Evolutionary conservation across 2,888 invertebrate species (phyloP).

Genomic region (Eucriotettix oculatus): DNA sequence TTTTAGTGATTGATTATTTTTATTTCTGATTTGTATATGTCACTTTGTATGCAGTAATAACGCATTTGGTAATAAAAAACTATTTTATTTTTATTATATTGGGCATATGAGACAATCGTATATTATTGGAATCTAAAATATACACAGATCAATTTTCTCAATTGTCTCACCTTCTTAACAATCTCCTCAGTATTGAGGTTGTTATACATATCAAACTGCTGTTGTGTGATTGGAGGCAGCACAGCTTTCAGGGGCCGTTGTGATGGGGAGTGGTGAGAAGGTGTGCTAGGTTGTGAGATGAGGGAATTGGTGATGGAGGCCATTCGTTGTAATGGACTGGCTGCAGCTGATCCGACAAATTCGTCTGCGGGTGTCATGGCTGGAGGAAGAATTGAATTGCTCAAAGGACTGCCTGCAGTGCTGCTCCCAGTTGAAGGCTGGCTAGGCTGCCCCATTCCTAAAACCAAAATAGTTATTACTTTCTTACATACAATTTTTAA

Average conservation of each 20-base stretch:
- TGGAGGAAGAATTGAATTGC: slow-evolving; percentile 63
- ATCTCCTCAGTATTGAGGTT: slow-evolving; percentile 97
- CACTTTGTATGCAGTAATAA: no score
- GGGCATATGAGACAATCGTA: no score
- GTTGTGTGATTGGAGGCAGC: slow-evolving; percentile 93
- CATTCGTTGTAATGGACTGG: slow-evolving; percentile 92
- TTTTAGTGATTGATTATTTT: neutral
- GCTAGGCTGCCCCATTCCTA: slow-evolving; percentile 1
- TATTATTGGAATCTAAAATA: no score
- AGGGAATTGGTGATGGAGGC: slow-evolving; percentile 95
- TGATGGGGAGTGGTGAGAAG: slow-evolving; percentile 65
- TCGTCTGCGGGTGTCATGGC: slow-evolving; percentile 67
- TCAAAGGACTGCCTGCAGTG: slow-evolving; percentile 67
- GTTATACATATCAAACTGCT: slow-evolving; percentile 96
- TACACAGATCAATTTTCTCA: slow-evolving; percentile 57
- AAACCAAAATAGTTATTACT: neutral
- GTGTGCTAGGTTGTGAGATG: slow-evolving; percentile 76
- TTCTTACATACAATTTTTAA: neutral
- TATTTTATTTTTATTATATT: no score
- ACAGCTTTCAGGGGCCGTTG: slow-evolving; percentile 91
- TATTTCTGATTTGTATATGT: neutral
- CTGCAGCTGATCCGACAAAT: slow-evolving; percentile 45
- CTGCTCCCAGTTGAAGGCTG: slow-evolving; percentile 24
- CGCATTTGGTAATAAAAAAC: no score
- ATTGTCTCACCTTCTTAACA: slow-evolving; percentile 65